Base-by-base conservation (phyloP, 1,140 invertebrate genomes). In the Schlechtendalia chinensis region DNA sequence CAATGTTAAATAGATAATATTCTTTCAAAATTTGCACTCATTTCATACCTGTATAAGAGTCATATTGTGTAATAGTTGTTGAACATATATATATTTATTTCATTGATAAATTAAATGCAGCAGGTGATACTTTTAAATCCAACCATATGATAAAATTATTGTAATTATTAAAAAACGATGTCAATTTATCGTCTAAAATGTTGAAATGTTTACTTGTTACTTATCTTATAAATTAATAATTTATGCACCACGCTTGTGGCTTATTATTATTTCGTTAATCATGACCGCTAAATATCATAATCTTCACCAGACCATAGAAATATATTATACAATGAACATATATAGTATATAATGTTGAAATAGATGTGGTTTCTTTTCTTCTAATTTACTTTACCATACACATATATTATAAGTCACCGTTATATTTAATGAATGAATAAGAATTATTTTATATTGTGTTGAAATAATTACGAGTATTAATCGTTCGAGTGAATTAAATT, bases 221-320 rank as follows among this genome's bases (percentile, higher is more conserved):
- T 47, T 50, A 50, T 50, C 24, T 45, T 47, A 27, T 24, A 71
- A 12, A 50, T 50, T 27, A 8, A 71, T 29, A 27, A 67, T 45
- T 47, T 67, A 67, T 71, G 50, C n/a, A 50, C 67, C 45, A n/a
- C 50, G 45, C 27, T 27, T 17, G 47, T 27, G 67, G 67, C n/a
- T n/a, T 27, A 27, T 45, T 11, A 8, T 0, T 8, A 16, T 50
- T 69, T 39, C n/a, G 47, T 69, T 69, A 47, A 50, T 71, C 67
- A 24, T 53, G 67, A 71, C 67, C 67, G 22, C 67, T 11, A 71
- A 53, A 71, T 71, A 53, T 50, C 47, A 69, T 17, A 50, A 69
- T 71, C 45, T 71, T 71, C 67, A 53, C 45, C 45, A 22, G 24
- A 53, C 67, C 67, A 19, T 69, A 24, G 65, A 50, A 12, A 50